Conservation (phyloP, 2,113 vertebrate genomes). For the Lampris incognitus region DNA sequence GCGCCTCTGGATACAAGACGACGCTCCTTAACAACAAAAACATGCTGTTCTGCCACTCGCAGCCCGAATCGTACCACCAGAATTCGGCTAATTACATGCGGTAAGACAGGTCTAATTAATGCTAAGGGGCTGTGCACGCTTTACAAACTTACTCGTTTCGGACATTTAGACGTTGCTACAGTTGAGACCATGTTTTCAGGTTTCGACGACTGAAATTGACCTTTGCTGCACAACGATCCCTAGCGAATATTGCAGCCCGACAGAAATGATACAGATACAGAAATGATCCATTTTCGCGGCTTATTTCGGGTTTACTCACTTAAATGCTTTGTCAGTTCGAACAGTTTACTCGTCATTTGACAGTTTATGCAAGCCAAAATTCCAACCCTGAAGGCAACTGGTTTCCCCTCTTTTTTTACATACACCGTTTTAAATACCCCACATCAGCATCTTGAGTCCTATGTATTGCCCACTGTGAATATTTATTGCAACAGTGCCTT, state of each 20-base stretch:
- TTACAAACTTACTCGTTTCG: neutral
- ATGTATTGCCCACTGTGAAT: no score
- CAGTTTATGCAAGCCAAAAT: no score
- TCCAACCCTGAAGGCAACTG: no score
- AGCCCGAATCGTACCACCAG: slow-evolving; percentile 92
- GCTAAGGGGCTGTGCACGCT: slow-evolving; percentile 6
- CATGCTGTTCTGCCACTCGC: slow-evolving; percentile 93
- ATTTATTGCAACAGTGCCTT: slow-evolving; percentile 3
- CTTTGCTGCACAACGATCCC: no score
- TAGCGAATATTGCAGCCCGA: no score
- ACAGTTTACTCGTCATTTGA: no score
- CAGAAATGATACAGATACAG: no score
- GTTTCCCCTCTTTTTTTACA: no score
- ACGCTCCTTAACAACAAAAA: slow-evolving; percentile 33
- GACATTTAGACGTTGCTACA: neutral
- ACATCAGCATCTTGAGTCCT: neutral
- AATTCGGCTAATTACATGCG: slow-evolving; percentile 88
- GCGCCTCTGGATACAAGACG: slow-evolving; percentile 37
- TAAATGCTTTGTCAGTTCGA: no score
- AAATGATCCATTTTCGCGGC: no score
- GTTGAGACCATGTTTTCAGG: neutral
- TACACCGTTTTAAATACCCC: neutral
- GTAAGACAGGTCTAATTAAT: slow-evolving; percentile 77
- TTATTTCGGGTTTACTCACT: no score
- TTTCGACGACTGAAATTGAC: no score